Evolutionary conservation across 2,888 invertebrate genomes (phyloP).

Genomic region (Drosophila niveifrons): DNA sequence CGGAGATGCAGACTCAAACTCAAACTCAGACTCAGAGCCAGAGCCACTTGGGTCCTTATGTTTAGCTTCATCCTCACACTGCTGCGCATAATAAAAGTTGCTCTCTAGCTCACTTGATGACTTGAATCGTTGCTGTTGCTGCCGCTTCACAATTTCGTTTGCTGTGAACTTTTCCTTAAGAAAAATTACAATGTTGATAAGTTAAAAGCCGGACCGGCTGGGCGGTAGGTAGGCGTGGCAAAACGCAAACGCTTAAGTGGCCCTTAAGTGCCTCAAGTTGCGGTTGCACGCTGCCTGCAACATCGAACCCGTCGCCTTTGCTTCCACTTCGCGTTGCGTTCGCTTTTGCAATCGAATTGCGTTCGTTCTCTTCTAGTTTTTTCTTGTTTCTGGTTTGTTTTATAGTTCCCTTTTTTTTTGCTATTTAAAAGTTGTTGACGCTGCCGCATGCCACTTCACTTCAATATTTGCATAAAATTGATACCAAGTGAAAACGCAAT

Average conservation of each 20-base stretch:
- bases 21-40: neutral
- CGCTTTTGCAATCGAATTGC: conserved; percentile 33
- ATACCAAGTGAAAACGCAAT: neutral
- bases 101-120: conserved; percentile 38
- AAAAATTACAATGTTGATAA: conserved; percentile 68
- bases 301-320: neutral
- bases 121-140: conserved; percentile 17
- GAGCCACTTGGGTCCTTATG: conserved; percentile 35
- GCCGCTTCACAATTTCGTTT: conserved; percentile 27
- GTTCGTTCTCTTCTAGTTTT: conserved; percentile 27
- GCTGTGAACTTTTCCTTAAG: conserved; percentile 41
- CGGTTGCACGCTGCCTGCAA: conserved; percentile 15
- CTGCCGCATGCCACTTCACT: conserved; percentile 32
- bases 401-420: neutral
- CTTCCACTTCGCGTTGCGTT: conserved; percentile 4
- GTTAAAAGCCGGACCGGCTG: conserved; percentile 63
- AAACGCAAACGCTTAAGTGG: conserved; percentile 56
- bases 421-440: conserved; percentile 19
- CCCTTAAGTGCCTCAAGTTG: conserved; percentile 59
- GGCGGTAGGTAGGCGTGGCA: conserved; percentile 47
- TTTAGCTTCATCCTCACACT: conserved; percentile 33
- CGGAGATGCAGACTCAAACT: neutral
- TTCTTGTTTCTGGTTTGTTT: too few relatives aligned
- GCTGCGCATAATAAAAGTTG: conserved; percentile 43
- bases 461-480: conserved; percentile 18